Conservation (phyloP, 2,113 vertebrate genomes). For the Saccopteryx leptura region DNA sequence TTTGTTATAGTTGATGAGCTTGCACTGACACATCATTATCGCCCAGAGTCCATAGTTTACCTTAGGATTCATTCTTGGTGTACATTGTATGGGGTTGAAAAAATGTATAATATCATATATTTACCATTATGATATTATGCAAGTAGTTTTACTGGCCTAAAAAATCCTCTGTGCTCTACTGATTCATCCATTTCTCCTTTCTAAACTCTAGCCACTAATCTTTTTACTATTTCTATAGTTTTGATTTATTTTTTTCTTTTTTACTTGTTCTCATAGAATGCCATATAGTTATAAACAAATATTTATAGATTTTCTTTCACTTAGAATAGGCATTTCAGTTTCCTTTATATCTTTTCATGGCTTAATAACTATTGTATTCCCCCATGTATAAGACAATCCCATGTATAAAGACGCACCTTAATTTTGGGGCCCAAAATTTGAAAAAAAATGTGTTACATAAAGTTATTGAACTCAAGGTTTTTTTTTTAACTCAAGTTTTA, state of each 20-base stretch:
- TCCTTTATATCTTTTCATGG: neutral
- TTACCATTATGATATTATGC: neutral
- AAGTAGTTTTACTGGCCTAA: neutral
- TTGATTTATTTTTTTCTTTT: neutral
- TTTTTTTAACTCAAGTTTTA: no score
- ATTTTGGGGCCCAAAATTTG: no score
- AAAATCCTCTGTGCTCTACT: neutral
- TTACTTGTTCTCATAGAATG: neutral
- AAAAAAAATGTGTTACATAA: no score
- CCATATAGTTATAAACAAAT: neutral
- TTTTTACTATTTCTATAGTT: neutral
- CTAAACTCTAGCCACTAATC: neutral
- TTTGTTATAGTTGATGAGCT: neutral
- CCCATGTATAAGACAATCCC: no score
- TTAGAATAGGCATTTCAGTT: neutral
- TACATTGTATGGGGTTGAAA: neutral
- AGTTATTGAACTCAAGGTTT: no score
- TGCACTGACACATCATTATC: neutral
- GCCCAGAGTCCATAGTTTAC: neutral
- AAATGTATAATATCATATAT: neutral
- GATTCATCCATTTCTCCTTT: neutral
- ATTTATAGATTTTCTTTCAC: neutral
- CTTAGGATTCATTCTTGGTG: neutral
- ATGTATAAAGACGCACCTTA: no score
- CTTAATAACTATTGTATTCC: neutral